Evolutionary conservation across 2,888 invertebrate species (phyloP).

Genomic region (Meganola albula): DNA sequence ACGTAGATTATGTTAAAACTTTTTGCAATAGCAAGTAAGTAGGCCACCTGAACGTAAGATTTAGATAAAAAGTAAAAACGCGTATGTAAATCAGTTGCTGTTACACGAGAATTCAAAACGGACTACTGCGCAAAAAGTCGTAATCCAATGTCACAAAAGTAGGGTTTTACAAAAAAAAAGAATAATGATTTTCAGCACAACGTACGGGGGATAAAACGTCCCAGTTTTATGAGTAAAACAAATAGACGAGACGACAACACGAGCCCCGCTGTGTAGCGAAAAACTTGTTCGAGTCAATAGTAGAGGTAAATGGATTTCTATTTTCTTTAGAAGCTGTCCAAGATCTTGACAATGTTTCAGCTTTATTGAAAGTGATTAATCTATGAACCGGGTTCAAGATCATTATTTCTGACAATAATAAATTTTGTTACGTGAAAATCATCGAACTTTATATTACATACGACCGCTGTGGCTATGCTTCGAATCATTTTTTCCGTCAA

Average conservation of each 20-base stretch:
- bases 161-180: constrained; percentile 14
- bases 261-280: constrained; percentile 2
- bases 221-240: constrained; percentile 12
- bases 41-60: constrained; percentile 31
- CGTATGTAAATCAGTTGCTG: constrained; percentile 14
- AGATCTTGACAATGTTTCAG: constrained; percentile 17
- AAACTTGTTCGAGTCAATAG: neutral
- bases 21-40: constrained; percentile 26
- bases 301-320: constrained; percentile 4
- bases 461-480: no score
- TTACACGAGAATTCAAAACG: constrained; percentile 18
- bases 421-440: no score
- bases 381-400: no score
- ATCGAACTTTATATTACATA: no score
- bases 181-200: constrained; percentile 8
- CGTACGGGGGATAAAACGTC: constrained; percentile 4
- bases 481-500: no score
- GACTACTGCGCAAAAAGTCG: constrained; percentile 21
- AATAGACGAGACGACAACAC: constrained; percentile 3
- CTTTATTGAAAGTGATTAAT: constrained; percentile 14
- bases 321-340: constrained; percentile 8
- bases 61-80: constrained; percentile 26
- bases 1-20: constrained; percentile 24
- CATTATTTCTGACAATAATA: no score
- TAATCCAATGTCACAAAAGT: constrained; percentile 20